A percentile compares a stretch with the other conserved stretches of the same genome.
Evolutionary conservation across 2,888 invertebrate genomes (phyloP).

Genomic region (Drosophila tripunctata): DNA sequence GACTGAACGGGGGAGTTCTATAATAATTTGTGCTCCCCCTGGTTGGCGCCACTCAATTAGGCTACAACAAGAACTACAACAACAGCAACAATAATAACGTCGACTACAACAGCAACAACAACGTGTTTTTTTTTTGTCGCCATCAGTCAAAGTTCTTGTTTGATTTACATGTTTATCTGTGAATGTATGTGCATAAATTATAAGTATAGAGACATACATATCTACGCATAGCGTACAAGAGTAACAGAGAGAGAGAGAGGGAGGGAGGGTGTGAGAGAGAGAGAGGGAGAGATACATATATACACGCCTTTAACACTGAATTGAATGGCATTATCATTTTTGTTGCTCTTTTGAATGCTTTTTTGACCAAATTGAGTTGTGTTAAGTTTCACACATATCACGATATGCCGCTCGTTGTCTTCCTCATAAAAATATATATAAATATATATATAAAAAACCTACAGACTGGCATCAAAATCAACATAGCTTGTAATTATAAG

Average conservation of each 20-base stretch:
- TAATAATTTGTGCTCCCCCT: constrained; percentile 41
- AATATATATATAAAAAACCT: constrained; percentile 1
- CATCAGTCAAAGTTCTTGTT: constrained; percentile 78
- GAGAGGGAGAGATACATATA: constrained; percentile 2
- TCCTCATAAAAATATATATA: neutral
- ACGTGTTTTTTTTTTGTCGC: constrained; percentile 59
- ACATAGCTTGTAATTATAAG: constrained; percentile 68
- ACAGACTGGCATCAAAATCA: constrained; percentile 24
- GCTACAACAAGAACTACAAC: constrained; percentile 27
- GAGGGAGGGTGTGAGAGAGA: neutral
- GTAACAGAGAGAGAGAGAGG: neutral
- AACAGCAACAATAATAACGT: constrained; percentile 11
- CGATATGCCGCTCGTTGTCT: constrained; percentile 28
- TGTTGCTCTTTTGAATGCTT: constrained; percentile 41
- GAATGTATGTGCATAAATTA: constrained; percentile 63
- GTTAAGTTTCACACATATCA: constrained; percentile 71
- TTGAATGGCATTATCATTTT: constrained; percentile 19
- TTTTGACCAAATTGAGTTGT: constrained; percentile 76
- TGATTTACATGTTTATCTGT: constrained; percentile 77
- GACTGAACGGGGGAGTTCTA: neutral
- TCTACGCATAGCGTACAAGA: neutral
- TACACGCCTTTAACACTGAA: constrained; percentile 1
- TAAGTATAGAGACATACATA: constrained; percentile 18
- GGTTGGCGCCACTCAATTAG: constrained; percentile 77
- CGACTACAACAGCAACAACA: constrained; percentile 11